Percentiles rank a stretch among this genome's conserved stretches.
These are phyloP conservation scores for Dendronephthya gigantea DNA, from an alignment of 64 coral and sea anemone genomes.

Conservation along the genomic window DNA sequence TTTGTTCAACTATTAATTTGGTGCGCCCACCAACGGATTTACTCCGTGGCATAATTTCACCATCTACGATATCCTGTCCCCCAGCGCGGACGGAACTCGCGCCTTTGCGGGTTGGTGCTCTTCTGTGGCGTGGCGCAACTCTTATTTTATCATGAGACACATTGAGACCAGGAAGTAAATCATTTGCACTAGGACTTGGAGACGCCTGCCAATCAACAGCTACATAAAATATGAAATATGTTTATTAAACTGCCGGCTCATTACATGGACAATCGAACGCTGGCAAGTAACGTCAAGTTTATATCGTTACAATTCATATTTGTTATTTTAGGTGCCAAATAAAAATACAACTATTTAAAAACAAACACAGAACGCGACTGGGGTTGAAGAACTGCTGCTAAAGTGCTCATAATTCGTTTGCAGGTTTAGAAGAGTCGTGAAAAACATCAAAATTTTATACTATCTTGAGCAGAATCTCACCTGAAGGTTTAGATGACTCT, in stretches of 20 bases:
- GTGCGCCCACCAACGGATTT: not conserved
- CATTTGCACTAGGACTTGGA: not conserved
- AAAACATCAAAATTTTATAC: too few relatives aligned
- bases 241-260: not conserved
- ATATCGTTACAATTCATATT: too few relatives aligned
- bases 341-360: too few relatives aligned
- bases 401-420: too few relatives aligned
- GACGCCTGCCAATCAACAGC: constrained; percentile 2
- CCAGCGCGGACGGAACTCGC: not conserved
- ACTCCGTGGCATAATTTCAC: not conserved
- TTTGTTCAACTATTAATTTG: not conserved
- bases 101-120: not conserved
- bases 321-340: too few relatives aligned
- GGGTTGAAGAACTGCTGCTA: too few relatives aligned
- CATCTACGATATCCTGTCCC: not conserved
- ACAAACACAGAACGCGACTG: too few relatives aligned
- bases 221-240: not conserved
- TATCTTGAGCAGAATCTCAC: too few relatives aligned
- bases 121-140: constrained; percentile 8
- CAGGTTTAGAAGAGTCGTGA: too few relatives aligned
- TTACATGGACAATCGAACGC: not conserved
- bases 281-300: too few relatives aligned
- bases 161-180: not conserved
- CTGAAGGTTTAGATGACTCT: not conserved
- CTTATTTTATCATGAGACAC: constrained; percentile 9